Conservation (phyloP, 2,888 invertebrate genomes). For the Axea sp. region DNA sequence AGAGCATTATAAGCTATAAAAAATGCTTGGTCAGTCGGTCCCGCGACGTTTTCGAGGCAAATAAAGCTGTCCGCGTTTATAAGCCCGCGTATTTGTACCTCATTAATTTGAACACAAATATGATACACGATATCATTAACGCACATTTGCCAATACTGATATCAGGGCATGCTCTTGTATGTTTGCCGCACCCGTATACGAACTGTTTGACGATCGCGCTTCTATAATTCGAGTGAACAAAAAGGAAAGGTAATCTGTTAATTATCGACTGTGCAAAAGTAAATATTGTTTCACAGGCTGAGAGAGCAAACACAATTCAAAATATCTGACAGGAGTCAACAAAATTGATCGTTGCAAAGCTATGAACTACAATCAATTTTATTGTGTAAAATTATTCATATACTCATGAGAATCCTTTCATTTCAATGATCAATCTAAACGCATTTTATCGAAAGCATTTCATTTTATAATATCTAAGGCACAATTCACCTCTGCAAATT, state of each 20-base stretch:
- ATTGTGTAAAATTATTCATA: constrained; percentile 39
- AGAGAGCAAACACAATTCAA: constrained; percentile 33
- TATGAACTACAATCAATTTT: constrained; percentile 8
- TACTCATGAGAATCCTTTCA: constrained; percentile 29
- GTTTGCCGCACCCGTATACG: constrained; percentile 49
- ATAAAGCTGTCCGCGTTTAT: constrained; percentile 48
- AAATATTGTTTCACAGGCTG: constrained; percentile 42
- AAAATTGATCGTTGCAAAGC: background rate
- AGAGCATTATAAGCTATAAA: constrained; percentile 30
- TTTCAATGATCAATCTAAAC: constrained; percentile 28
- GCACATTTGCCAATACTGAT: constrained; percentile 42
- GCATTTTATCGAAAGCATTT: constrained; percentile 25
- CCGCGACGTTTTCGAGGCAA: constrained; percentile 39
- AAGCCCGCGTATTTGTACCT: constrained; percentile 56
- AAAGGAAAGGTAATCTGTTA: constrained; percentile 52
- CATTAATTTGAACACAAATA: constrained; percentile 54
- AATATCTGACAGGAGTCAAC: constrained; percentile 27
- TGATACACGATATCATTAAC: constrained; percentile 57
- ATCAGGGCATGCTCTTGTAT: constrained; percentile 34
- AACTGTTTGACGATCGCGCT: constrained; percentile 49
- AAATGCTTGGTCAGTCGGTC: constrained; percentile 11
- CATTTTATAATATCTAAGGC: constrained; percentile 28
- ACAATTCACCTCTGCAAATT: constrained; percentile 23
- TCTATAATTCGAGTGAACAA: constrained; percentile 42
- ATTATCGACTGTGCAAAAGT: constrained; percentile 40